These are phyloP conservation scores for Drosophila micromelanica DNA, from an alignment of 1,140 invertebrate genomes.

Conservation along the genomic window DNA sequence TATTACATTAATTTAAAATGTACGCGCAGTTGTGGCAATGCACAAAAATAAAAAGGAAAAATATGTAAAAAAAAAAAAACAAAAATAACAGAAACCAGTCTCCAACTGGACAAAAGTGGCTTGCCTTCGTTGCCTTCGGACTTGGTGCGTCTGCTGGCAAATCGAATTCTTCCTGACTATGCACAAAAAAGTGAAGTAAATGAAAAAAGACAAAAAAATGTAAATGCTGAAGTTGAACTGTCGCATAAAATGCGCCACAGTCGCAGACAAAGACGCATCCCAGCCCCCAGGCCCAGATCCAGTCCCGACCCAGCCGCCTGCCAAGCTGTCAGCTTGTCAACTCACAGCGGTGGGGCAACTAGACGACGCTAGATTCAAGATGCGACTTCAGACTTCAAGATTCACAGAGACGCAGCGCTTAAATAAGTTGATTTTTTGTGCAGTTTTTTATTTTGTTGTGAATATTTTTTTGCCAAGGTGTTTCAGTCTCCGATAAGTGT, in stretches of 20 bases:
- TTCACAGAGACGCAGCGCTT: background rate
- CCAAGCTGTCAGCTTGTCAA: conserved; percentile 5
- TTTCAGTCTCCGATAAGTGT: conserved; percentile 19
- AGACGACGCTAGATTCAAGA: conserved; percentile 15
- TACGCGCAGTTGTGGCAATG: conserved; percentile 31
- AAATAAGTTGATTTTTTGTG: background rate
- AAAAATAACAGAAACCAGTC: conserved; percentile 56
- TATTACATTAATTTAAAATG: conserved; percentile 61
- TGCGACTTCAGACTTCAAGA: conserved; percentile 4
- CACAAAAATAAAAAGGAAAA: conserved; percentile 37
- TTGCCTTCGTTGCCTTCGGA: conserved; percentile 51
- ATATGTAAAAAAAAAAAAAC: conserved; percentile 23
- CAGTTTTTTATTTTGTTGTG: background rate
- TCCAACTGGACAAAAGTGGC: conserved; percentile 51
- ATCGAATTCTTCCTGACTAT: conserved; percentile 49
- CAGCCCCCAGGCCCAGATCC: background rate
- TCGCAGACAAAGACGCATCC: conserved; percentile 15
- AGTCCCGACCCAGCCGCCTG: background rate
- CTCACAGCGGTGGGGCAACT: background rate
- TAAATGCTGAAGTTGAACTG: conserved; percentile 70
- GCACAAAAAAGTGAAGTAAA: conserved; percentile 2
- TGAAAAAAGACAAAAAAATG: conserved; percentile 21
- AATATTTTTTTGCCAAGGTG: background rate
- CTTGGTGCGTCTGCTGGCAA: conserved; percentile 19
- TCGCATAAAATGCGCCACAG: conserved; percentile 40